These are phyloP conservation scores for Prochilodus magdalenae DNA, from an alignment of 2,113 vertebrate genomes.

Conservation along the genomic window DNA sequence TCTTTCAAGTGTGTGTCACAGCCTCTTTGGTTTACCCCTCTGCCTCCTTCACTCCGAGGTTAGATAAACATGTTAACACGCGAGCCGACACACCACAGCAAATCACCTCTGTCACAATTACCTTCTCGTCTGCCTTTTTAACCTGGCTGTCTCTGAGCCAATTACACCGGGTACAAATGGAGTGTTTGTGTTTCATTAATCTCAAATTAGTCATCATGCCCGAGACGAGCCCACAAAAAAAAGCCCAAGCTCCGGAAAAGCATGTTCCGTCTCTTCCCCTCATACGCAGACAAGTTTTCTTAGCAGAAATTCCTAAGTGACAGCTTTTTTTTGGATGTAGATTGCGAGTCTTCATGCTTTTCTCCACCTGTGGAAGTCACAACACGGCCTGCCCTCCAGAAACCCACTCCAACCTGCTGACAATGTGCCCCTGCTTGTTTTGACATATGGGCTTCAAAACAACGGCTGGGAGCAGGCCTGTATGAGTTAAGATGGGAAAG, in stretches of 20 bases:
- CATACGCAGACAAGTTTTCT: slow-evolving; percentile 61
- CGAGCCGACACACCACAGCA: slow-evolving; percentile 70
- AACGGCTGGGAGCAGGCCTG: slow-evolving; percentile 72
- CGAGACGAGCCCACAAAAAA: slow-evolving; percentile 71
- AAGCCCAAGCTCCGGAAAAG: not conserved
- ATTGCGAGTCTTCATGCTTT: slow-evolving; percentile 69
- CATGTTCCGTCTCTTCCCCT: slow-evolving; percentile 18
- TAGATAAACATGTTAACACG: slow-evolving; percentile 52
- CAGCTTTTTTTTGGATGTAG: slow-evolving; percentile 65
- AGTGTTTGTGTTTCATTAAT: slow-evolving; percentile 87
- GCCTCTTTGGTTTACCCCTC: slow-evolving; percentile 23
- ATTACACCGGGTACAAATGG: slow-evolving; percentile 64
- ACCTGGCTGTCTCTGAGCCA: slow-evolving; percentile 71
- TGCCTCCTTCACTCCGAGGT: slow-evolving; percentile 31
- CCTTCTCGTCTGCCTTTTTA: slow-evolving; percentile 61
- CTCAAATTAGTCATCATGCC: slow-evolving; percentile 79
- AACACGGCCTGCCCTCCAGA: slow-evolving; percentile 65
- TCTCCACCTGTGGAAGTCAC: slow-evolving; percentile 76
- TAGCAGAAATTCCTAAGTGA: slow-evolving; percentile 73
- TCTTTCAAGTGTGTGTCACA: slow-evolving; percentile 45
- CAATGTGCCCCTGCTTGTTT: slow-evolving; percentile 77
- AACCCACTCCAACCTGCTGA: slow-evolving; percentile 61
- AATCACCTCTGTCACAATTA: slow-evolving; percentile 65
- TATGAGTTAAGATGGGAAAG: slow-evolving; percentile 58
- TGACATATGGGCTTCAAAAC: slow-evolving; percentile 79